Percentiles rank a stretch among this genome's conserved stretches.
These are phyloP conservation scores for Thumatha senex DNA, from an alignment of 2,888 invertebrate genomes.

Conservation along the genomic window DNA sequence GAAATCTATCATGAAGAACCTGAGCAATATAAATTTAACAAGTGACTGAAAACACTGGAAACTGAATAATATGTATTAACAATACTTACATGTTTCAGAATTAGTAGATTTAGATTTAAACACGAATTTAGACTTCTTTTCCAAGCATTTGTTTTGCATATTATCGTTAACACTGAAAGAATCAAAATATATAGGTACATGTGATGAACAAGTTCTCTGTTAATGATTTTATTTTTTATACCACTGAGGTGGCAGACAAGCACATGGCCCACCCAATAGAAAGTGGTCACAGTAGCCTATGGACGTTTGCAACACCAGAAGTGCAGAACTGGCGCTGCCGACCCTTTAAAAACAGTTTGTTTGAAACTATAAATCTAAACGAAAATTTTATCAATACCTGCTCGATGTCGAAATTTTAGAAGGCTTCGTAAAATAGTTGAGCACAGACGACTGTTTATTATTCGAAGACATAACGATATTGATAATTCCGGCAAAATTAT, in stretches of 20 bases:
- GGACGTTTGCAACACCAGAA: no score
- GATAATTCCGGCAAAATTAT: not conserved
- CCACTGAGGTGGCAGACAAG: no score
- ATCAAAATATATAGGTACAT: not conserved
- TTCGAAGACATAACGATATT: conserved; percentile 21
- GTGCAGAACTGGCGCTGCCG: no score
- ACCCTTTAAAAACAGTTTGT: no score
- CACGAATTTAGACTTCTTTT: conserved; percentile 64
- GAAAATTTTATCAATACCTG: conserved; percentile 26
- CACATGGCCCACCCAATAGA: no score
- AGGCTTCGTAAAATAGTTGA: conserved; percentile 56
- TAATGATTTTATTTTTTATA: no score
- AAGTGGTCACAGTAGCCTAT: no score
- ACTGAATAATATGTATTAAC: not conserved
- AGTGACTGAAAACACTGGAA: no score
- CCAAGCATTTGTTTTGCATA: conserved; percentile 40
- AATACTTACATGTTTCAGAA: conserved; percentile 46
- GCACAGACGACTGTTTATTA: conserved; percentile 53
- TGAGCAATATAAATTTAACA: no score
- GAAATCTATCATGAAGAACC: no score
- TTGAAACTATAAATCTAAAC: not conserved
- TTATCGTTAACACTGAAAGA: conserved; percentile 39
- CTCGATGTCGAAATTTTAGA: conserved; percentile 35
- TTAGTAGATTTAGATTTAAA: conserved; percentile 58
- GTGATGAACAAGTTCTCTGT: no score